Evolutionary conservation across 37 sponge, comb jelly and placozoan genomes (phyloP), one percentile per base, ranked within the genome.

Genomic region (Diacarnus erythraeanus): DNA sequence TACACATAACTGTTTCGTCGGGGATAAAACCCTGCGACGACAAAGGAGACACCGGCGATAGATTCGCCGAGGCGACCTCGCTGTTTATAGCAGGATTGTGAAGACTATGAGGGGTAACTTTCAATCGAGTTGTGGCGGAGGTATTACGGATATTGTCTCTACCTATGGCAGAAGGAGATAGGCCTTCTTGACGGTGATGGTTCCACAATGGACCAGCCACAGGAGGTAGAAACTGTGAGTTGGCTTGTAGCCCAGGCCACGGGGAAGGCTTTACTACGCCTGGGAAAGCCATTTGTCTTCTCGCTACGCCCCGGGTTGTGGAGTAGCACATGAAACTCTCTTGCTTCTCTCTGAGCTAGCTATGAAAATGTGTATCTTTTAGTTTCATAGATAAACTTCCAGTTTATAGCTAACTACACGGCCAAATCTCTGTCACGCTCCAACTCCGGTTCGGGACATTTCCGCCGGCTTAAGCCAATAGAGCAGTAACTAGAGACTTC

Each of bases 231-330:
- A 74, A 54, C 5, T 34, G 74, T 56, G 74, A 54, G 57, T n/a
- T 56, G 57, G 36, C 29, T 47, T 74, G 74, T 23, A 47, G 38
- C 9, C 71, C 41, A 54, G 57, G 61, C 61, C 38, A 31, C 15
- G 61, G 61, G 18, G 57, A 76, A 35, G 77, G 60, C 4, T 76
- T 38, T 15, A 76, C 60, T 3, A 76, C 61, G 38, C 77, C 77
- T 31, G 77, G 77, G 42, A 76, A 60, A 76, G 77, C 77, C 77
- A 76, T 76, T 15, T 1, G 41, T 76, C 35, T 37, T 76, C 34
- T 76, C 3, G 20, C 57, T 29, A 33, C 5, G 20, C 61, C 35
- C 60, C 39, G 37, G 23, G 61, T 76, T 1, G 77, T 76, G 1
- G 77, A 76, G 39, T 51, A 76, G 54, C 77, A 76, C 77, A 76